A percentile compares a stretch with the other conserved stretches of the same genome.
phyloP scores from a whole-genome alignment of 2,797 vertebrate genomes.

The Acropternis orthonyx region DNA sequence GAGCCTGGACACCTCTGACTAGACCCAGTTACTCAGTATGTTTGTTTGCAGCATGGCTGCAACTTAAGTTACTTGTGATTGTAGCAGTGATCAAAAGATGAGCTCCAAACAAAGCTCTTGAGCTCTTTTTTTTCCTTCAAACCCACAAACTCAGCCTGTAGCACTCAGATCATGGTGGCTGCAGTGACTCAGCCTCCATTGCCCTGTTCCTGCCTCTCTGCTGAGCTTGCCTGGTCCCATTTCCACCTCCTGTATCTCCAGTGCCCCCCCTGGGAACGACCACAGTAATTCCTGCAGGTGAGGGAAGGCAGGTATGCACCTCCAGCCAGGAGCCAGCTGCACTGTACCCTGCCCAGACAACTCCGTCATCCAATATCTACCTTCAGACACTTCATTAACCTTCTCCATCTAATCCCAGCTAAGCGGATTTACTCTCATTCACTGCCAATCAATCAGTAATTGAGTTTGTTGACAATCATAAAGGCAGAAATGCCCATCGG shows the following conservation, averaged over 20 bases:
- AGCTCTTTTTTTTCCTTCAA: neutral
- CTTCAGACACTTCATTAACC: neutral
- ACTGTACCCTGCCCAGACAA: neutral
- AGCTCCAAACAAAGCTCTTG: neutral
- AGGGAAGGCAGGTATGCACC: neutral
- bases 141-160: neutral
- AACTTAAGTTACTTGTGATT: neutral
- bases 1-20: neutral
- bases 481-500: neutral
- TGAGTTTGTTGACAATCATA: neutral
- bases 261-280: neutral
- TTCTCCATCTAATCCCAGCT: neutral
- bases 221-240: neutral
- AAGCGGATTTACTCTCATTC: neutral
- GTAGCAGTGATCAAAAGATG: neutral
- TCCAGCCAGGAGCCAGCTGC: neutral
- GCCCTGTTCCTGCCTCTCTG: fast-evolving
- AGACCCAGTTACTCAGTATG: neutral
- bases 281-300: neutral
- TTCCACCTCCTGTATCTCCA: neutral
- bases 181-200: neutral
- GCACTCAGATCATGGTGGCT: fast-evolving
- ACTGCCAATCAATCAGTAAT: neutral
- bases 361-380: neutral
- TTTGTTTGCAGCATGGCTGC: neutral